Evolutionary conservation across 2,113 vertebrate species (phyloP), one percentile per base, ranked within the genome.

Genomic region (Probosciger aterrimus): DNA sequence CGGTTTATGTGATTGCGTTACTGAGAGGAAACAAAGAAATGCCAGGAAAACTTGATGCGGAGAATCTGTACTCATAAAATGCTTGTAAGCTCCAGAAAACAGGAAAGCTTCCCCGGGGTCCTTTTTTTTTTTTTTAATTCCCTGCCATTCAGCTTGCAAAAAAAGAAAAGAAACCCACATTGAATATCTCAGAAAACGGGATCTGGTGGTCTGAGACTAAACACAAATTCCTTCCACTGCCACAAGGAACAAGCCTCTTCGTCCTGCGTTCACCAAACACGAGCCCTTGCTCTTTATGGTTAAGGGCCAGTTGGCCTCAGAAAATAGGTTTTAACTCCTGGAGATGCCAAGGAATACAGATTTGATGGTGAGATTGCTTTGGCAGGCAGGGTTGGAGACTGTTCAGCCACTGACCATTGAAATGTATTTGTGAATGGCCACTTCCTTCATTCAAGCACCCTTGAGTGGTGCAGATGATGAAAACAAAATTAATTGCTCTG

Each of bases 391-490:
- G 46, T 3, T 88, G 86, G 93, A 41, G 84, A 18, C 63, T 44
- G 55, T 87, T 88, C 74, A 93, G 82, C 68, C 5, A 0, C 87
- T 94, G 70, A 71, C 96, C 83, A 65, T 95, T 92, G 86, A 92
- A 88, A 85, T 92, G 70, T 92, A 92, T 95, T 95, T 97, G 92
- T 97, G 97, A 97, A 95, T 96, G 97, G 93, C 83, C 67, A 5
- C 76, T 94, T 86, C 95, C 91, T 94, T 73, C 5, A 0, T 35
- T 68, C 0, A 0, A 91, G 62, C 2, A 2, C n/a, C 19, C 20
- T 88, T 49, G 24, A 47, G 89, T 11, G 3, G 55, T 47, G 64
- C 70, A n/a, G 31, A 35, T 52, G 62, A 9, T 75, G 90, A 47
- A 95, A 96, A 71, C 78, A 77, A 86, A 92, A 95, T 60, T 44